phyloP scores from a whole-genome alignment of 2,888 invertebrate genomes.

The Cheilosia soror region DNA sequence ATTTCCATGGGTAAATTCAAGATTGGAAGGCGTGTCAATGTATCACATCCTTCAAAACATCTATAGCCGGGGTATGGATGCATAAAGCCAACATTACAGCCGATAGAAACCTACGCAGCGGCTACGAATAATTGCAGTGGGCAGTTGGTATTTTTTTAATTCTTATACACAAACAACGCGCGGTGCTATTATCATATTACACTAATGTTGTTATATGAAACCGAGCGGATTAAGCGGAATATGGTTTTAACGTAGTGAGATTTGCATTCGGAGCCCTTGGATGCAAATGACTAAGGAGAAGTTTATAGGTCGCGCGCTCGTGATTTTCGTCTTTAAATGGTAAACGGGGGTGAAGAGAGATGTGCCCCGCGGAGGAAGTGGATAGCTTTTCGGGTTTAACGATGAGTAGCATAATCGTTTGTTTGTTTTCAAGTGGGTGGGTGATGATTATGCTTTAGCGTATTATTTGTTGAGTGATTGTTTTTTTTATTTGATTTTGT shows the following conservation, averaged over 20 bases:
- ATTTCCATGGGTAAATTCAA: constrained; percentile 28
- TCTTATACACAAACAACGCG: constrained; percentile 22
- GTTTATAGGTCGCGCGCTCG: constrained; percentile 15
- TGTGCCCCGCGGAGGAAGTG: not conserved
- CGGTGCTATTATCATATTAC: constrained; percentile 49
- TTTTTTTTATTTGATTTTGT: too few species aligned
- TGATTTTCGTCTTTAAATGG: not conserved
- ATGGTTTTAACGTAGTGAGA: constrained; percentile 10
- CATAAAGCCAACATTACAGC: constrained; percentile 38
- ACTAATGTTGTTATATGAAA: constrained; percentile 44
- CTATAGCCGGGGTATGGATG: not conserved
- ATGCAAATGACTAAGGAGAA: constrained; percentile 41
- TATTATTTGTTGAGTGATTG: constrained; percentile 14
- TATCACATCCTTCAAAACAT: constrained; percentile 25
- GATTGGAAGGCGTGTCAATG: constrained; percentile 47
- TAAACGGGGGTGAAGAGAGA: not conserved
- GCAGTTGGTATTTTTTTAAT: constrained; percentile 56
- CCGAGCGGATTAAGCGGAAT: constrained; percentile 21
- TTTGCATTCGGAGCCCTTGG: constrained; percentile 59
- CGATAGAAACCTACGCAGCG: constrained; percentile 47
- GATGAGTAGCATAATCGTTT: constrained; percentile 1
- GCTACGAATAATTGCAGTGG: constrained; percentile 53
- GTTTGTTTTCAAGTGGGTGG: constrained; percentile 10
- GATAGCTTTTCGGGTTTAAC: constrained; percentile 9
- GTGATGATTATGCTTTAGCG: constrained; percentile 3